Evolutionary conservation across 2,797 vertebrate species (phyloP).

Genomic region (Hydrophis major): DNA sequence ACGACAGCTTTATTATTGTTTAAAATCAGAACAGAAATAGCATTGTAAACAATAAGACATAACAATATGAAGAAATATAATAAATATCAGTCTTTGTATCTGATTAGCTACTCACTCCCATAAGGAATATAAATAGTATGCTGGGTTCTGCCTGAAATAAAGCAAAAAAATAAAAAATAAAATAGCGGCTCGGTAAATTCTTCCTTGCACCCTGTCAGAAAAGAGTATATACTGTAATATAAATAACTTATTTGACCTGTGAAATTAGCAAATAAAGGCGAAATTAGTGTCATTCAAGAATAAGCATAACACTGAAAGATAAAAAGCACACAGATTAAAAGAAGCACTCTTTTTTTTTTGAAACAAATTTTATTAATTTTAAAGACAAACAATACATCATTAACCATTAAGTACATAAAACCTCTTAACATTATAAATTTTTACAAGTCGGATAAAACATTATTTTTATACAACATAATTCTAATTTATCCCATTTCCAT

Average conservation of each 20-base stretch:
- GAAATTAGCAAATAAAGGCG: not conserved
- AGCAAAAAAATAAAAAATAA: not conserved
- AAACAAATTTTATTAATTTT: too few relatives aligned
- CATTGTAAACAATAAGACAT: not conserved
- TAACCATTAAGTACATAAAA: too few relatives aligned
- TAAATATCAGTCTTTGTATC: not conserved
- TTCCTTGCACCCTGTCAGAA: not conserved
- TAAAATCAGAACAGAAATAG: not conserved
- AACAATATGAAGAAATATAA: not conserved
- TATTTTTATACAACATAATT: too few relatives aligned
- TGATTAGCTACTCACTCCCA: not conserved
- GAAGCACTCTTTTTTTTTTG: not conserved
- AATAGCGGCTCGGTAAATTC: not conserved
- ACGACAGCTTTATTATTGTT: not conserved
- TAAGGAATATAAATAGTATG: not conserved
- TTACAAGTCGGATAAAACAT: too few relatives aligned
- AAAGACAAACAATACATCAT: too few relatives aligned
- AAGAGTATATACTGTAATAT: not conserved
- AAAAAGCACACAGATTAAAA: not conserved
- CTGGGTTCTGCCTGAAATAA: not conserved
- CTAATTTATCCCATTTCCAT: too few relatives aligned
- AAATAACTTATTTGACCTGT: not conserved
- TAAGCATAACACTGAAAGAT: not conserved
- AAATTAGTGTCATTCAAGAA: not conserved
- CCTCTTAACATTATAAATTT: too few relatives aligned